Base-by-base conservation (phyloP, 2,888 invertebrate species). In the Tridacna crocea region DNA sequence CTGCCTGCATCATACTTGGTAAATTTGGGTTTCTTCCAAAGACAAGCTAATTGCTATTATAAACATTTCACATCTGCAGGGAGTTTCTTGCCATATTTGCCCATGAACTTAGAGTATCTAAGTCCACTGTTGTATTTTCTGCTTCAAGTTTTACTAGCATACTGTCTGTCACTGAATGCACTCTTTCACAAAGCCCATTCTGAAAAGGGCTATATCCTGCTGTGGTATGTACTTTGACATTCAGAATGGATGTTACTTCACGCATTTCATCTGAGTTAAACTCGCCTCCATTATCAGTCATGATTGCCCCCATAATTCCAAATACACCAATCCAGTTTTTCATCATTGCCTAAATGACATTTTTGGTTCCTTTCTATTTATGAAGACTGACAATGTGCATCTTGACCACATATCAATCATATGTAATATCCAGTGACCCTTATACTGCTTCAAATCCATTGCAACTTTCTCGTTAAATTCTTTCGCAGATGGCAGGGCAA, bases 391-490 rank as follows among this genome's bases (percentile, higher is more conserved):
- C 22, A 80, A 65, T 15, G 84, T 84, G 24, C 68, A 84, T 19
- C 76, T 68, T 0, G 83, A 81, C 79, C 79, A 85, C 73, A 85
- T 82, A 65, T 87, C 82, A 27, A 82, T 85, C 27, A 87, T 72
- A 36, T 87, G 83, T 15, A 85, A 48, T 22, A 85, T 83, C 83
- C 79, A 87, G 0, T 60, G 15, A 10, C 72, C 80, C 17, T 79
- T 77, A 27, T 73, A 83, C 36, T 83, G 79, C 75, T 87, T 87
- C 3, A 87, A 73, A 61, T 85, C 83, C 72, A 82, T 83, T 13
- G 83, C 80, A n/a, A 83, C 80, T 65, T 66, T 76, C 63, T 87
- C 87, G 77, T 85, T 85, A n/a, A 82, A 83, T 27, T 60, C 26
- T 3, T 26, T 73, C 22, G 79, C 83, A 76, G 75, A 76, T 19